Conservation (phyloP, 2,797 vertebrate genomes). For the Amphiprion clarkii region DNA sequence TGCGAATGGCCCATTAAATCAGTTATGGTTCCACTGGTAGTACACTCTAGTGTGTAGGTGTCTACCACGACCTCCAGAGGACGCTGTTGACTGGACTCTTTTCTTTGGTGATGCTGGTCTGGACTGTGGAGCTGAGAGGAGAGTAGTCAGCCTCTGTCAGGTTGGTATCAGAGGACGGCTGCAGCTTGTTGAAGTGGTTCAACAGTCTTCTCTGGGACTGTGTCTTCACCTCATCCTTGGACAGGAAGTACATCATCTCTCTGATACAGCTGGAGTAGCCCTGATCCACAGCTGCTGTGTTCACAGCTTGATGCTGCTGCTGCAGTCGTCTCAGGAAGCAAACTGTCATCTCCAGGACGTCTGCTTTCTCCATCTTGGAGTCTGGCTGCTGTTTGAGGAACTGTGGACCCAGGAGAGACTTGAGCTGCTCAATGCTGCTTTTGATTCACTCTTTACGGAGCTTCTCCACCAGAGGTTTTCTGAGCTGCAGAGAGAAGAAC, state of each 20-base stretch:
- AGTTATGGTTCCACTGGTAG: neutral
- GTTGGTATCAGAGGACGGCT: conserved; percentile 57
- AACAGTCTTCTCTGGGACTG: conserved; percentile 65
- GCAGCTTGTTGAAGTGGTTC: conserved; percentile 63
- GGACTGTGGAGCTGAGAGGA: conserved; percentile 57
- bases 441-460: conserved; percentile 59
- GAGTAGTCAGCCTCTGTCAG: conserved; percentile 49
- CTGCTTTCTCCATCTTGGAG: conserved; percentile 4
- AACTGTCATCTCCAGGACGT: neutral
- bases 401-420: too few relatives aligned
- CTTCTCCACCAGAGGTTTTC: conserved; percentile 87
- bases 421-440: too few relatives aligned
- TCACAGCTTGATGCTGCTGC: neutral
- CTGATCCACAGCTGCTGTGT: too few relatives aligned
- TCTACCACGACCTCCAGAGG: conserved; percentile 77
- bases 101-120: conserved; percentile 54
- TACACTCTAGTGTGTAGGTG: neutral
- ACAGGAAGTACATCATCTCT: conserved; percentile 43
- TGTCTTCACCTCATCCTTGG: conserved; percentile 21
- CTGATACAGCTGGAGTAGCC: too few relatives aligned
- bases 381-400: neutral
- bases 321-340: conserved; percentile 1
- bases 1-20: conserved; percentile 17
- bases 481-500: conserved; percentile 74
- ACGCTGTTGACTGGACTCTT: conserved; percentile 53